Evolutionary conservation across 1,140 invertebrate genomes (phyloP).

Genomic region (Tribolium madens): DNA sequence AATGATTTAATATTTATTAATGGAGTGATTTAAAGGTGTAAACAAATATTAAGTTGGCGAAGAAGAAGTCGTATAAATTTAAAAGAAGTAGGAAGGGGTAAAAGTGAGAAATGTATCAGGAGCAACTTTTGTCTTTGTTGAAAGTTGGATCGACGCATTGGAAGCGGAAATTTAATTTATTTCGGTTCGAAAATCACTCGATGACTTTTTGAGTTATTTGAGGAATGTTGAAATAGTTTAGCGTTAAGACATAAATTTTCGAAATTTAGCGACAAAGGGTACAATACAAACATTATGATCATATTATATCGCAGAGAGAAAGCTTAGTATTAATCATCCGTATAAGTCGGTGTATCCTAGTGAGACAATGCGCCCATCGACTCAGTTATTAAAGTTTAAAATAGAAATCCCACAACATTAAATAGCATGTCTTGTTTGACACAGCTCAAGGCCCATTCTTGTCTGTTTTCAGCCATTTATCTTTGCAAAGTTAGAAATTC

Average conservation of each 20-base stretch:
- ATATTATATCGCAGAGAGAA: conserved; percentile 28
- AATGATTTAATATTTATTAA: conserved; percentile 10
- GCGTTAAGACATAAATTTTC: conserved; percentile 4
- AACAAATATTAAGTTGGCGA: conserved; percentile 41
- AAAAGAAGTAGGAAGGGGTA: background rate
- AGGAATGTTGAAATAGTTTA: conserved; percentile 14
- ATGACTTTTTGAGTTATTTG: conserved; percentile 29
- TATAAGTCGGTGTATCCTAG: conserved; percentile 34
- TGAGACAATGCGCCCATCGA: conserved; percentile 36
- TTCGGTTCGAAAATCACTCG: conserved; percentile 22
- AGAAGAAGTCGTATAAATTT: conserved; percentile 35
- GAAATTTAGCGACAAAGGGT: conserved; percentile 12
- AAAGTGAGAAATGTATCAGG: conserved; percentile 40
- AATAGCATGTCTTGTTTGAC: conserved; percentile 46
- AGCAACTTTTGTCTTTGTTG: conserved; percentile 40
- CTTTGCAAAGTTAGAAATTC: conserved; percentile 45
- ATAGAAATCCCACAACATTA: conserved; percentile 46
- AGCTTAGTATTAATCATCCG: conserved; percentile 39
- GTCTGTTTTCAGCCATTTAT: conserved; percentile 45
- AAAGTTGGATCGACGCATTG: conserved; percentile 30
- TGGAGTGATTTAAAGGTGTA: conserved; percentile 37
- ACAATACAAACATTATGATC: conserved; percentile 39
- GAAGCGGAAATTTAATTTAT: conserved; percentile 40
- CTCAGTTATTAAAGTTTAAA: conserved; percentile 45
- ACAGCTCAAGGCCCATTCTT: conserved; percentile 44